Evolutionary conservation across 2,113 vertebrate species (phyloP).

Genomic region (Tyto alba): DNA sequence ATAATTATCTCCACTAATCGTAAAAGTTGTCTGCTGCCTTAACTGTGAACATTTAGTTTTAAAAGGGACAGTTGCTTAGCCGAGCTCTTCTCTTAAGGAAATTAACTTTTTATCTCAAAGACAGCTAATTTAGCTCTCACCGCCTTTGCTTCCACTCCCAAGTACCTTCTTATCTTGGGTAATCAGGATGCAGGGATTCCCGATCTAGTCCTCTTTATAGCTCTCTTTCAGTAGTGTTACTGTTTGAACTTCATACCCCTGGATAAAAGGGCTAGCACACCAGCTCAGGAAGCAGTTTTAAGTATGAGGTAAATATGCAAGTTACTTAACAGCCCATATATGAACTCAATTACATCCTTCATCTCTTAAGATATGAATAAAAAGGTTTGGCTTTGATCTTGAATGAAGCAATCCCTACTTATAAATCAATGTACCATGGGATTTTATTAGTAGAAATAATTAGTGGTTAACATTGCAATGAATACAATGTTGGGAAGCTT

Average conservation of each 20-base stretch:
- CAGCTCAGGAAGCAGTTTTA: conserved; percentile 48
- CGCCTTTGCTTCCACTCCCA: conserved; percentile 48
- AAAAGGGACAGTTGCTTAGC: background rate
- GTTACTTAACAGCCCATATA: conserved; percentile 58
- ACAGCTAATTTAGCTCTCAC: conserved; percentile 40
- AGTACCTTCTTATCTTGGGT: conserved; percentile 60
- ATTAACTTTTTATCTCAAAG: conserved; percentile 45
- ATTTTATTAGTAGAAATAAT: conserved; percentile 57
- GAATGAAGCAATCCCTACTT: conserved; percentile 55
- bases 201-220: conserved; percentile 32
- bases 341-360: conserved; percentile 65
- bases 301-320: conserved; percentile 47
- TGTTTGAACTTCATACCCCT: conserved; percentile 55
- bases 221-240: conserved; percentile 27
- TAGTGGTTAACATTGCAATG: conserved; percentile 22
- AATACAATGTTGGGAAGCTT: conserved; percentile 20
- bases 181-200: conserved; percentile 64
- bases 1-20: background rate
- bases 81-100: background rate
- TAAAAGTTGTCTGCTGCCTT: background rate
- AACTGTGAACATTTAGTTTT: background rate
- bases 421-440: conserved; percentile 30
- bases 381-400: conserved; percentile 67
- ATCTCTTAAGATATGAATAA: conserved; percentile 56
- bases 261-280: conserved; percentile 25